Conservation (phyloP, 2,797 vertebrate genomes). For the Neostethus bicornis region DNA sequence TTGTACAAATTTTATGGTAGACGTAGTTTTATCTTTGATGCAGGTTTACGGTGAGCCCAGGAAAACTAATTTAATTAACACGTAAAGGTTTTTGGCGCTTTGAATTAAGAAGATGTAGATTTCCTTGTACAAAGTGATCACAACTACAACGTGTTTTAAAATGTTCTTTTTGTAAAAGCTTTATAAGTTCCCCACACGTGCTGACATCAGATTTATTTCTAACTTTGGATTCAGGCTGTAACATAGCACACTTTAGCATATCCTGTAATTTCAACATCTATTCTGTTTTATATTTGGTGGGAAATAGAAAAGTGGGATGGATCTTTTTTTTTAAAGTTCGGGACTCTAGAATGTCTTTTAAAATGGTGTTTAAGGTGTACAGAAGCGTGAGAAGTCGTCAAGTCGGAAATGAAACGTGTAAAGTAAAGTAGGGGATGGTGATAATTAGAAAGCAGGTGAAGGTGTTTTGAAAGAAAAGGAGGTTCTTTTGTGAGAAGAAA, state of each 20-base stretch:
- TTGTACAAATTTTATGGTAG: conserved; percentile 77
- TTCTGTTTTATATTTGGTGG: conserved; percentile 38
- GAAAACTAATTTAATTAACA: conserved; percentile 61
- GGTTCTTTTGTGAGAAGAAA: conserved; percentile 22
- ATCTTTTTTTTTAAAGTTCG: conserved; percentile 11
- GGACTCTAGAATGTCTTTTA: conserved; percentile 54
- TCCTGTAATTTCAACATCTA: conserved; percentile 40
- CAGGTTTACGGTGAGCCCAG: conserved; percentile 71
- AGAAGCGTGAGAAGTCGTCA: conserved; percentile 30
- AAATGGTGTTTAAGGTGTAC: conserved; percentile 37
- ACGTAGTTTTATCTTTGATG: conserved; percentile 71
- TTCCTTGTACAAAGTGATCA: conserved; percentile 43
- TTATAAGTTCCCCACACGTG: conserved; percentile 44
- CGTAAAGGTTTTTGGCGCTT: conserved; percentile 49
- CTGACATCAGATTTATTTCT: conserved; percentile 33
- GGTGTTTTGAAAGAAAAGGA: conserved; percentile 26
- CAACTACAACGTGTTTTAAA: conserved; percentile 56
- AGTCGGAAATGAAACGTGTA: conserved; percentile 51
- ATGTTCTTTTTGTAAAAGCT: conserved; percentile 47
- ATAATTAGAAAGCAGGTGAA: conserved; percentile 44
- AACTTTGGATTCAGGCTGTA: conserved; percentile 14
- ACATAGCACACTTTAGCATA: conserved; percentile 28
- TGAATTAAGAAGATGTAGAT: conserved; percentile 42
- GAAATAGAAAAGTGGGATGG: conserved; percentile 14
- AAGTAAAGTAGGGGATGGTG: conserved; percentile 51